Base-by-base conservation (phyloP, 2,113 vertebrate genomes). In the Neoarius graeffei region DNA sequence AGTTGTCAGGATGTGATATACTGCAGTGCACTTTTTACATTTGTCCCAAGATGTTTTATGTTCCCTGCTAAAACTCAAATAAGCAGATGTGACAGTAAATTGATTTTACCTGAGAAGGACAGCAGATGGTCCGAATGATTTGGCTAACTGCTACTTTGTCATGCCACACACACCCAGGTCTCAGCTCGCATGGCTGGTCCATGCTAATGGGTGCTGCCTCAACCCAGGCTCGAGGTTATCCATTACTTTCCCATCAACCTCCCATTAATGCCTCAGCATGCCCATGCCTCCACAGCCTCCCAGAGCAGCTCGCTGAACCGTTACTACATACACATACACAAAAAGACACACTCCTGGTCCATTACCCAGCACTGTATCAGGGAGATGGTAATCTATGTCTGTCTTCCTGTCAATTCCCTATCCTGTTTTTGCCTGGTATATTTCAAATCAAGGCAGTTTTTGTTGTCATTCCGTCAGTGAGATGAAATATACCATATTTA, bases 241-340 rank as follows among this genome's bases (percentile, higher is more conserved):
- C 87, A 83, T 90, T 90, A 86, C 87, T 81, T 84, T 88, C 87
- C 76, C 89, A 90, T 90, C 89, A 90, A 79, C 85, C 84, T 56
- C 77, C 85, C 81, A 90, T 90, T 90, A 88, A 90, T 90, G 87
- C 89, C 84, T 67, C 71, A 69, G 88, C 88, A 89, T 89, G 85
- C 88, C 56, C 64, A 25, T 4, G 57, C 81, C 74, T 84, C 85
- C 50, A 73, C 89, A 76, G 83, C 66, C 48, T 87, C 67, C 83
- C 73, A 62, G 71, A 83, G 89, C 82, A 62, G 82, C 71, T 76
- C 27, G 25, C 30, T 59, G 52, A 88, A 84, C 60, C 73, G 52
- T 64, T 66, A 84, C 82, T 50, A 42, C 27, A 82, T 83, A 77
- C 82, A 66, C 86, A 85, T 57, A 81, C 67, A 23, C 86, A 81